Evolutionary conservation across 2,113 vertebrate species (phyloP).

Genomic region (Pygoscelis antarcticus): DNA sequence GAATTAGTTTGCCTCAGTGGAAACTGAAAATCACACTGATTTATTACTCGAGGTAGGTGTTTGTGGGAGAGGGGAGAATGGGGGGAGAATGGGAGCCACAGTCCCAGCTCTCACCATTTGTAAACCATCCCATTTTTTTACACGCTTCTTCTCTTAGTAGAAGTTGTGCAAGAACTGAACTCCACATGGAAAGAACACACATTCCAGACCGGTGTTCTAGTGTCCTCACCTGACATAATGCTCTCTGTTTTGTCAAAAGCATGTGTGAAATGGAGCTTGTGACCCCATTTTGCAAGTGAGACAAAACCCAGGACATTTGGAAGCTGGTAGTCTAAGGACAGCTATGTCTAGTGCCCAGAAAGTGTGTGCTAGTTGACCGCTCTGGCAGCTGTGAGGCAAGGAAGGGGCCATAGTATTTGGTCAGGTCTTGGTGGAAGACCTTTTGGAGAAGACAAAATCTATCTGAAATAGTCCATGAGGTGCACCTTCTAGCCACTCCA

Average conservation of each 20-base stretch:
- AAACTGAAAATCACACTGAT: neutral
- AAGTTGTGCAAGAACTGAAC: neutral
- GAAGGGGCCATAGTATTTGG: neutral
- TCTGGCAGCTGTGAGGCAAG: neutral
- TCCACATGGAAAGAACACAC: neutral
- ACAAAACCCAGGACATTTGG: neutral
- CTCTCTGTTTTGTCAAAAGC: neutral
- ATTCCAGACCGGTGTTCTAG: rapidly evolving
- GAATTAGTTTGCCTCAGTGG: neutral
- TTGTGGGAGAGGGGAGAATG: neutral
- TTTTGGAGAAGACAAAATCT: neutral
- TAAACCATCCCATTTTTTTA: neutral
- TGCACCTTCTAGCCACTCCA: neutral
- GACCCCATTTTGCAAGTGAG: neutral
- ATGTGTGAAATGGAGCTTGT: neutral
- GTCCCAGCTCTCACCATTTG: neutral
- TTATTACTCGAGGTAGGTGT: neutral
- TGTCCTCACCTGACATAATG: neutral
- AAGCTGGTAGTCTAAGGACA: neutral
- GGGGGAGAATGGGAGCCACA: neutral
- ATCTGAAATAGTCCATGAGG: neutral
- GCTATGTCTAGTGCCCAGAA: neutral
- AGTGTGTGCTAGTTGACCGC: neutral
- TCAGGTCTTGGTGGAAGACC: neutral
- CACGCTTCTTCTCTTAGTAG: neutral